Conservation (phyloP, 2,113 vertebrate genomes). For the Acrocephalus kingi region DNA sequence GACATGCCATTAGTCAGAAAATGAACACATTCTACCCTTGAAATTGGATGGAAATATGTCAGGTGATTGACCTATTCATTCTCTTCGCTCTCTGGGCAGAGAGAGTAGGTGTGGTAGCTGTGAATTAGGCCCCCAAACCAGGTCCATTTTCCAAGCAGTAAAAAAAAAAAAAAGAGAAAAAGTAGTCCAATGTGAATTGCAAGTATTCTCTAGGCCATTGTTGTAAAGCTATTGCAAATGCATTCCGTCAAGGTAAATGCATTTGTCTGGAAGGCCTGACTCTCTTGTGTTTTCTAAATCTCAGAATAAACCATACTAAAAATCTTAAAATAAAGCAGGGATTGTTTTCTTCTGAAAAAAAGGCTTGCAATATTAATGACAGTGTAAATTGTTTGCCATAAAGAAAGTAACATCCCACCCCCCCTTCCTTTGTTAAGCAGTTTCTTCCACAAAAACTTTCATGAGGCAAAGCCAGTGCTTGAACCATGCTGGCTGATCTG, state of each 20-base stretch:
- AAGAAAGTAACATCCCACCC: conserved; percentile 69
- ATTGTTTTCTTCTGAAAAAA: conserved; percentile 61
- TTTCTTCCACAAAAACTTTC: conserved; percentile 69
- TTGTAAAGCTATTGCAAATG: conserved; percentile 90
- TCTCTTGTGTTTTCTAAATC: conserved; percentile 93
- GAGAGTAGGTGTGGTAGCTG: conserved; percentile 84
- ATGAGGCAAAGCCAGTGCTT: neutral
- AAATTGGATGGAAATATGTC: conserved; percentile 99
- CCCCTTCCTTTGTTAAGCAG: conserved; percentile 2
- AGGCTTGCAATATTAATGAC: conserved; percentile 91
- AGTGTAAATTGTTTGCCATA: conserved; percentile 85
- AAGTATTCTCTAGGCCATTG: conserved; percentile 91
- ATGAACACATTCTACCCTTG: conserved; percentile 99
- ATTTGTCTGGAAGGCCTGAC: conserved; percentile 81
- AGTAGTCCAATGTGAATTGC: conserved; percentile 83
- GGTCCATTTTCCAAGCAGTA: conserved; percentile 84
- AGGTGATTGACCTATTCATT: conserved; percentile 95
- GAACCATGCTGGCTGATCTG: neutral
- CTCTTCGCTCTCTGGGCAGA: conserved; percentile 86
- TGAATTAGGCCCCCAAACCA: conserved; percentile 80
- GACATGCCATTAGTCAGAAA: conserved; percentile 99
- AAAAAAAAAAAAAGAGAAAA: conserved; percentile 55
- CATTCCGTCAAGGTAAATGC: conserved; percentile 88
- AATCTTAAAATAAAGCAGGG: conserved; percentile 89
- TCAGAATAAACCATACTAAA: conserved; percentile 82